These are phyloP conservation scores for Drosophila pseudoobscura DNA, from an alignment of 1,140 invertebrate genomes.

Conservation along the genomic window DNA sequence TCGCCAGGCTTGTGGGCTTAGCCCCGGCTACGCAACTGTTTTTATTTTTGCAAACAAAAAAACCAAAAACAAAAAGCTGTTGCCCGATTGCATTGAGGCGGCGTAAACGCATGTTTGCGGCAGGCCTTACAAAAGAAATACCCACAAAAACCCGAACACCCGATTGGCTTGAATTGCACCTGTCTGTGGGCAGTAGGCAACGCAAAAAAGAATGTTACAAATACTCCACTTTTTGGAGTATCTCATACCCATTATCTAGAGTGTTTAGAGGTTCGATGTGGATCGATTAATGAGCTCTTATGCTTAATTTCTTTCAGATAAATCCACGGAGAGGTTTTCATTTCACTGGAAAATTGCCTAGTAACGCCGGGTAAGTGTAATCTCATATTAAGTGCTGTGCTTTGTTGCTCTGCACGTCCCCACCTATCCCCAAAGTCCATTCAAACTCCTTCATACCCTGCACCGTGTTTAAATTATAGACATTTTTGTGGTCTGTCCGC, in stretches of 20 bases:
- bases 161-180: slow-evolving; percentile 52
- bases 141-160: slow-evolving; percentile 13
- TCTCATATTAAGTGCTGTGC: too few relatives aligned
- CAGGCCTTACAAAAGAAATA: slow-evolving; percentile 14
- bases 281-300: too few relatives aligned
- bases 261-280: not conserved
- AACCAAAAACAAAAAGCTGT: slow-evolving; percentile 16
- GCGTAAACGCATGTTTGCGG: slow-evolving; percentile 61
- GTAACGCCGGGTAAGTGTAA: too few relatives aligned
- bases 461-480: slow-evolving; percentile 10
- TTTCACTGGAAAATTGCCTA: not conserved
- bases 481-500: slow-evolving; percentile 23
- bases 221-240: not conserved
- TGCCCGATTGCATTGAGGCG: slow-evolving; percentile 36
- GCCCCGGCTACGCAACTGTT: slow-evolving; percentile 56
- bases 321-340: not conserved
- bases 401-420: not conserved
- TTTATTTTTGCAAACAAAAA: slow-evolving; percentile 3
- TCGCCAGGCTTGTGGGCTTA: slow-evolving; percentile 53
- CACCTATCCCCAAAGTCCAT: too few relatives aligned
- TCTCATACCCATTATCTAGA: slow-evolving; percentile 13
- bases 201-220: slow-evolving; percentile 38
- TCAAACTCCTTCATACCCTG: slow-evolving; percentile 8
- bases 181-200: slow-evolving; percentile 51
- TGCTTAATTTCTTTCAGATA: not conserved